Evolutionary conservation across 35 echinoderm and acorn worm species (phyloP).

Genomic region (Ophiothrix spiculata): DNA sequence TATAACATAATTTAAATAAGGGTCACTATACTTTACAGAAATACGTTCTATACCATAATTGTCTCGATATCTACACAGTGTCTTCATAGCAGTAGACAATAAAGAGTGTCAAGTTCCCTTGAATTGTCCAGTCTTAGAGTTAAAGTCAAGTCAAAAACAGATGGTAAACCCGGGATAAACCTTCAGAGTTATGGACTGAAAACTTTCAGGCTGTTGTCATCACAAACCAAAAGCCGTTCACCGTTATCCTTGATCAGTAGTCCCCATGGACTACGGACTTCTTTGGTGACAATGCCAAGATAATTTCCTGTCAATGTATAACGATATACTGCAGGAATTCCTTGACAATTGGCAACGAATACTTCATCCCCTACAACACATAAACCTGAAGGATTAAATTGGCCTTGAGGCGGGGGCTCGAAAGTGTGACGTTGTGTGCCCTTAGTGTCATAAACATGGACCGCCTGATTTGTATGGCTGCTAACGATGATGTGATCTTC

Average conservation of each 20-base stretch:
- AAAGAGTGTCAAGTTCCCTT: too few relatives aligned
- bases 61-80: too few relatives aligned
- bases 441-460: neutral
- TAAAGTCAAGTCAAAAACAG: too few relatives aligned
- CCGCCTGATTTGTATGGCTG: neutral
- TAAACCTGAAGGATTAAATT: neutral
- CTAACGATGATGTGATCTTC: neutral
- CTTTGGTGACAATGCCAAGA: neutral
- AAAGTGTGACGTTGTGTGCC: neutral
- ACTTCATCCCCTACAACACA: neutral
- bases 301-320: neutral
- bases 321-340: neutral
- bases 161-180: too few relatives aligned
- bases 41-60: too few relatives aligned
- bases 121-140: too few relatives aligned
- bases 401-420: too few relatives aligned
- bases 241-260: neutral
- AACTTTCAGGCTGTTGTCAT: neutral
- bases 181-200: too few relatives aligned
- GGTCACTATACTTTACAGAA: too few relatives aligned
- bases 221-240: neutral
- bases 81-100: too few relatives aligned
- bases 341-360: neutral
- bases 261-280: neutral
- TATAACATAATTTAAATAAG: too few relatives aligned